phyloP scores from a whole-genome alignment of 2,888 invertebrate genomes.

The Drosophila paramelanica region DNA sequence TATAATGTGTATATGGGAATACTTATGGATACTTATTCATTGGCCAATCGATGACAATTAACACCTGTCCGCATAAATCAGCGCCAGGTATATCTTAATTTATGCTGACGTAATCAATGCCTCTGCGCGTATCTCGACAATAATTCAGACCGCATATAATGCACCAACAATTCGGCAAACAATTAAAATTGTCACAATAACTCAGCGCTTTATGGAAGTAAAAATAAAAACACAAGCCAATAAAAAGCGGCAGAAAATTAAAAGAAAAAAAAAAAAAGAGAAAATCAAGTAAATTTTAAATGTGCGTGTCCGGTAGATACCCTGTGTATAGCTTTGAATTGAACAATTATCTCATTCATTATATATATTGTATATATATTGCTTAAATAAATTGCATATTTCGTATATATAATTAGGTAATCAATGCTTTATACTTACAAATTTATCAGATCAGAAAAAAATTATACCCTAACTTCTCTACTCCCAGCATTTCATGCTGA shows the following conservation, averaged over 20 bases:
- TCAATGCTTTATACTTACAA: too few species aligned
- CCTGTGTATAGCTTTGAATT: not conserved
- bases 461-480: too few species aligned
- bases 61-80: constrained; percentile 65
- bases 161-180: constrained; percentile 44
- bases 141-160: constrained; percentile 52
- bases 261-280: not conserved
- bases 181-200: constrained; percentile 73
- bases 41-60: constrained; percentile 62
- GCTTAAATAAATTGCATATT: too few species aligned
- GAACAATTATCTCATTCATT: too few species aligned
- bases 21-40: constrained; percentile 52
- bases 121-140: constrained; percentile 52
- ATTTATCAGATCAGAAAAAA: too few species aligned
- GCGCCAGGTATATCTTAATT: constrained; percentile 67
- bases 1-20: not conserved
- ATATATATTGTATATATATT: too few species aligned
- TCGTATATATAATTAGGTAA: too few species aligned
- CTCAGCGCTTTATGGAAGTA: constrained; percentile 49
- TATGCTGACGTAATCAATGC: constrained; percentile 74
- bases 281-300: not conserved
- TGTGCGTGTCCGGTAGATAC: not conserved
- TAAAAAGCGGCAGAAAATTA: constrained; percentile 5
- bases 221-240: constrained; percentile 19
- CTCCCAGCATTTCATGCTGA: too few species aligned